phyloP scores from a whole-genome alignment of 2,113 vertebrate genomes.

The Piaya cayana region DNA sequence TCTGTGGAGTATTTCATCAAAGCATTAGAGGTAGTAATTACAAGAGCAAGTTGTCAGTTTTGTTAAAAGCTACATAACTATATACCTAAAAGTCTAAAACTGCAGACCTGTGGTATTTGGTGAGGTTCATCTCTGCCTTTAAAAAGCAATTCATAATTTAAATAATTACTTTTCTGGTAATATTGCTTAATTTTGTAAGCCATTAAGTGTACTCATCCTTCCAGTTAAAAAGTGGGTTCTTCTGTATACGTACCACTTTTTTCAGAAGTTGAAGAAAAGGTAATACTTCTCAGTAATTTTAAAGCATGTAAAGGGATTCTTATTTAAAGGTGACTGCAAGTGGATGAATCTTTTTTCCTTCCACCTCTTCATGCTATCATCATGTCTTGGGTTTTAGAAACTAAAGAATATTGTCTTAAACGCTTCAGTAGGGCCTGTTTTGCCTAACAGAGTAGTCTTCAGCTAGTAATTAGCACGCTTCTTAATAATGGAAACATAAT shows the following conservation, averaged over 20 bases:
- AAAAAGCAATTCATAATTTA: not conserved
- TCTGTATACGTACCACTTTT: not conserved
- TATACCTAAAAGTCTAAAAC: not conserved
- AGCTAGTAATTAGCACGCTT: not conserved
- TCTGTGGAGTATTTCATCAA: not conserved
- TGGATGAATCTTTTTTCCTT: not conserved
- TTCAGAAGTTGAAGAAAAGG: not conserved
- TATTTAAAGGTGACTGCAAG: not conserved
- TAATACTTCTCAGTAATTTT: not conserved
- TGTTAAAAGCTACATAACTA: not conserved
- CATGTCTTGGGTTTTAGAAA: not conserved
- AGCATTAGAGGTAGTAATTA: not conserved
- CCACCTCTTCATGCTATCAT: not conserved
- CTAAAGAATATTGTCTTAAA: not conserved
- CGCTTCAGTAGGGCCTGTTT: not conserved
- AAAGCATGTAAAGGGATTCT: not conserved
- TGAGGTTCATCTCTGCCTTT: not conserved
- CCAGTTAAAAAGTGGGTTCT: not conserved
- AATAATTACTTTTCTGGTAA: not conserved
- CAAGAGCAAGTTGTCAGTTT: not conserved
- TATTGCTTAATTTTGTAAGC: not conserved
- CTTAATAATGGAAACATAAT: not conserved
- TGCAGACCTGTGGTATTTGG: not conserved
- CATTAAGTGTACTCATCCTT: not conserved
- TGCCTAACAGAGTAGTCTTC: not conserved